Conservation (phyloP, 92 coral and sea anemone species). For the Phenganax marumi region DNA sequence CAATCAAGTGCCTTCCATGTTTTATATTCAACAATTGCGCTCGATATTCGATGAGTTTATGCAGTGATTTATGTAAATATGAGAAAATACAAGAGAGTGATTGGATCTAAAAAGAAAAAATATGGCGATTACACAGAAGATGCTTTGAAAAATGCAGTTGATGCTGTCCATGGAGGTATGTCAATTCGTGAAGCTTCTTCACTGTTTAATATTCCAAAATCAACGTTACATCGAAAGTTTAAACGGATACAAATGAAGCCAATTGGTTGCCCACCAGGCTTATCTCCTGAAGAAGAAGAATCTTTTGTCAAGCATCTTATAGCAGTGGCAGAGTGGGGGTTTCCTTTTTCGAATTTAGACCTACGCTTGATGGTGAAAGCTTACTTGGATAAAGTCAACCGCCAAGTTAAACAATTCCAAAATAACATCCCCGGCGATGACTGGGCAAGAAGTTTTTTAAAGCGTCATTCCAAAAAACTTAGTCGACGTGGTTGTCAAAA, state of each 20-base stretch:
- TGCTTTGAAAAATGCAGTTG: not conserved
- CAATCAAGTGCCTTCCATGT: not conserved
- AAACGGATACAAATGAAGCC: not conserved
- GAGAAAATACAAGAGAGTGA: not conserved
- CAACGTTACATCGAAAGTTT: conserved; percentile 1
- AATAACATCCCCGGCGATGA: conserved; percentile 3
- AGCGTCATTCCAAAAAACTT: not conserved
- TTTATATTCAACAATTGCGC: not conserved
- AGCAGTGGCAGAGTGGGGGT: not conserved
- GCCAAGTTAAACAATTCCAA: not conserved
- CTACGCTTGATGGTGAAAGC: conserved; percentile 8
- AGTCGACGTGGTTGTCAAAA: not conserved
- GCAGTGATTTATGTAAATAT: not conserved
- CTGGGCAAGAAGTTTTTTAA: conserved; percentile 15
- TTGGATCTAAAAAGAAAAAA: not conserved
- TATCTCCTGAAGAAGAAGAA: not conserved
- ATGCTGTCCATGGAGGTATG: not conserved
- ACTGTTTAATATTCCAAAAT: not conserved
- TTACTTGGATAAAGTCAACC: conserved; percentile 5
- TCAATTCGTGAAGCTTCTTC: conserved; percentile 9
- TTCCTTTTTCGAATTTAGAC: not conserved
- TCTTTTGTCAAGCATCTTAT: conserved; percentile 11
- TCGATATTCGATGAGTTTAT: not conserved
- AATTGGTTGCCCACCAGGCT: conserved; percentile 5
- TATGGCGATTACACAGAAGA: conserved; percentile 2